A percentile compares a stretch with the other conserved stretches of the same genome.
Conservation (phyloP, 2,797 vertebrate genomes). For the Myripristis jacobus region DNA sequence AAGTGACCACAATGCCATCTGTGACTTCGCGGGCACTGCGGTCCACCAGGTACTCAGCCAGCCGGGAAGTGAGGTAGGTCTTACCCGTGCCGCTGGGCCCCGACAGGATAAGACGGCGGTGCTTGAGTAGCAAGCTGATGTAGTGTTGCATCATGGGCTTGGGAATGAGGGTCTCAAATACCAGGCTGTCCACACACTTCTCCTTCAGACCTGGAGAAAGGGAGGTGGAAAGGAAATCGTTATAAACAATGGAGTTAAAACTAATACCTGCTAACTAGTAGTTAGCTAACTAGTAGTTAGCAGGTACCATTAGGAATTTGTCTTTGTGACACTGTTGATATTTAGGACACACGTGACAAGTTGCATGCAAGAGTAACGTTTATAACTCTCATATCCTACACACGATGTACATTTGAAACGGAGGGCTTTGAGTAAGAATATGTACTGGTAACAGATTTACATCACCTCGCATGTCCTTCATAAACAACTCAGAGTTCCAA, state of each 20-base stretch:
- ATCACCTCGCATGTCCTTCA: conserved; percentile 59
- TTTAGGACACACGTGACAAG: not conserved
- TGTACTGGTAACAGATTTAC: conserved; percentile 45
- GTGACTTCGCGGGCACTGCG: conserved; percentile 93
- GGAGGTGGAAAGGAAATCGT: conserved; percentile 9
- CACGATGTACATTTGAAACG: conserved; percentile 8
- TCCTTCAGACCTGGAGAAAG: conserved; percentile 91
- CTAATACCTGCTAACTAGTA: conserved; percentile 15
- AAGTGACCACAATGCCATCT: conserved; percentile 90
- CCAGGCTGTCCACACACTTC: conserved; percentile 96
- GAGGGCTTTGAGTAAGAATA: conserved; percentile 10
- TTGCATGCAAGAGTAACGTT: conserved; percentile 4
- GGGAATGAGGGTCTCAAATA: conserved; percentile 96
- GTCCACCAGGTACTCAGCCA: conserved; percentile 97
- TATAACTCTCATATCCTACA: conserved; percentile 2
- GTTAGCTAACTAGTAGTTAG: too few species aligned
- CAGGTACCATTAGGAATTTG: not conserved
- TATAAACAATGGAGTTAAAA: conserved; percentile 23
- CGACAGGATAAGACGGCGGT: conserved; percentile 93
- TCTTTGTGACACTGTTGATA: conserved; percentile 20
- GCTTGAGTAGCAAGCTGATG: conserved; percentile 96
- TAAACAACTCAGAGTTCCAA: conserved; percentile 63
- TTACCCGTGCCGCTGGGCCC: conserved; percentile 98
- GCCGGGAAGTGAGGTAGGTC: conserved; percentile 93
- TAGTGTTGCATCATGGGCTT: conserved; percentile 99